A percentile compares a stretch with the other conserved stretches of the same genome.
These are phyloP conservation scores for Syrphus vitripennis DNA, from an alignment of 2,888 invertebrate genomes.

Conservation along the genomic window DNA sequence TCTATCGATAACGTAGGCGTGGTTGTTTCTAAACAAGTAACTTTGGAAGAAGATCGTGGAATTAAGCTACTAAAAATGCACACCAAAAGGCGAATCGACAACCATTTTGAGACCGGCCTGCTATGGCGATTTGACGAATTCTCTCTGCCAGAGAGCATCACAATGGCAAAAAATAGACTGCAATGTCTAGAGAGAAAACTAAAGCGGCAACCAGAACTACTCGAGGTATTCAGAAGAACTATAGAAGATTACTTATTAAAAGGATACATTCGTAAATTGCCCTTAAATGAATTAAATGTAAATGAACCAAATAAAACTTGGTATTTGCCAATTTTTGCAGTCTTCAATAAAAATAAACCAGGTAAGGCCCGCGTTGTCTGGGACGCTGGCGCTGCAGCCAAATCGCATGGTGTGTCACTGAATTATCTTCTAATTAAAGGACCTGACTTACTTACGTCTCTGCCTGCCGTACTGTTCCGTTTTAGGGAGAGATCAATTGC, in stretches of 20 bases:
- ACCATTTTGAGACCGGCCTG: not conserved
- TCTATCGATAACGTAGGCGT: not conserved
- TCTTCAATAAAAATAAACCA: slow-evolving; percentile 6
- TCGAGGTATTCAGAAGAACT: not conserved
- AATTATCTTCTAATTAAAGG: no score
- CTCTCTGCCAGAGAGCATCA: no score
- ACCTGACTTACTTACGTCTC: no score
- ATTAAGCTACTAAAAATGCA: not conserved
- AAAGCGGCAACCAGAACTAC: no score
- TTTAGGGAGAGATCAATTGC: no score
- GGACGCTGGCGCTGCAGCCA: no score
- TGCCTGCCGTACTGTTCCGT: no score
- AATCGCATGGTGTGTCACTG: no score
- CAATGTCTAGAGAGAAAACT: no score
- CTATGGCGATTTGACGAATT: not conserved
- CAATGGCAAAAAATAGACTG: no score
- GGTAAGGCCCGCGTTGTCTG: not conserved
- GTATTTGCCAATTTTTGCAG: slow-evolving; percentile 16
- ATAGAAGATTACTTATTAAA: not conserved
- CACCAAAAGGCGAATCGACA: not conserved
- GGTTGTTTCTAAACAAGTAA: not conserved
- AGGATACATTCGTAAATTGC: not conserved
- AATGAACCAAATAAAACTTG: not conserved
- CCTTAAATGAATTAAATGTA: not conserved
- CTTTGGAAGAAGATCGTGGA: not conserved